Base-by-base conservation (phyloP, 2,113 vertebrate species). In the Microtus montanus region DNA sequence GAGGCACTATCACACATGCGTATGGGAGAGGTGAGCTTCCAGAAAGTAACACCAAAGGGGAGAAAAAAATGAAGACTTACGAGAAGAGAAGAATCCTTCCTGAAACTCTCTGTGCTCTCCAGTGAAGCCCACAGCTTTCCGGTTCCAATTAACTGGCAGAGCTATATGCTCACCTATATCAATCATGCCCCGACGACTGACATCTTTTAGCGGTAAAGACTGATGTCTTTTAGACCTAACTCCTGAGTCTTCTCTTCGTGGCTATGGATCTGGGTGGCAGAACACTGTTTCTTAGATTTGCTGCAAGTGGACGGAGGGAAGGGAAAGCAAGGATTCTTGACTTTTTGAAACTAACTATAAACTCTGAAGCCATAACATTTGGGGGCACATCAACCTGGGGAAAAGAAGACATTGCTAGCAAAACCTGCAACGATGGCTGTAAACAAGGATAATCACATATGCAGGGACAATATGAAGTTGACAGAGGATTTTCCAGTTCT, bases 111-210 rank as follows among this genome's bases (percentile, higher is more conserved):
- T 66, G 11, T 38, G 52, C 13, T 30, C 26, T 90, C 64, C 5
- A 38, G 15, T 28, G 7, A 28, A 85, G 86, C 54, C 87, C 52
- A 13, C 52, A 58, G 78, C 6, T 10, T 58, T 91, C 19, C 20
- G 6, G 80, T 68, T 90, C 80, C 95, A 83, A 94, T 90, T 94
- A 96, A 96, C 24, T 92, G 89, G 87, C 73, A 75, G 94, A 83
- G 87, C 20, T 66, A 26, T 88, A 20, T 61, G 41, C 52, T 96
- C 84, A 35, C 66, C 70, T 71, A 44, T 61, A 70, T 70, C 73
- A 15, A 90, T 97, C 93, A 92, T 24, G 68, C 61, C 87, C 94
- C 80, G 63, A 97, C 63, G 94, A 68, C 95, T 92, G 61, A 90
- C 68, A 82, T 41, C 93, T 88, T 91, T 54, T 0, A 1, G n/a